These are phyloP conservation scores for Naja naja DNA, from an alignment of 2,113 vertebrate species.

Conservation along the genomic window DNA sequence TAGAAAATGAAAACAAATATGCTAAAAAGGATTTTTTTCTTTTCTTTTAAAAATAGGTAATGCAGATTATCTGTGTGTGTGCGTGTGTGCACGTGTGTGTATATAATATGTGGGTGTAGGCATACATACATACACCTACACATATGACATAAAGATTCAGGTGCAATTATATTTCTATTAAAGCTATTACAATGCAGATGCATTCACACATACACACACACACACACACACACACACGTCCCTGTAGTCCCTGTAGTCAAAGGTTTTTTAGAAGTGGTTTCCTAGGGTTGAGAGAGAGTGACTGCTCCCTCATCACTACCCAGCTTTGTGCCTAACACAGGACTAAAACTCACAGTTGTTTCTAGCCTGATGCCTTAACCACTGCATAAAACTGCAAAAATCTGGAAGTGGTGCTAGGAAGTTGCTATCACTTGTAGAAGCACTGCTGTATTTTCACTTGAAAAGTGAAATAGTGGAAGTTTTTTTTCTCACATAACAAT, in stretches of 20 bases:
- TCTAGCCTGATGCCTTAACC: neutral
- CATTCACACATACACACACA: too few species aligned
- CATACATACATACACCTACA: neutral
- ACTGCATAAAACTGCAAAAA: neutral
- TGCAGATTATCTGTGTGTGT: neutral
- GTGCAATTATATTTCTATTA: neutral
- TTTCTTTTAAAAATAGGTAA: neutral
- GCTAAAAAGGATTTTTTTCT: neutral
- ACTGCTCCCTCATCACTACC: neutral
- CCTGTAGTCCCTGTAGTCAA: neutral
- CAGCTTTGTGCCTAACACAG: neutral
- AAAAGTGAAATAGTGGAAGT: neutral
- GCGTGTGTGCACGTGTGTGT: neutral
- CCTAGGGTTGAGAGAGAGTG: neutral
- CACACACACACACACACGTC: too few species aligned
- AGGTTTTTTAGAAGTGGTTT: neutral
- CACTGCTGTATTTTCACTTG: neutral
- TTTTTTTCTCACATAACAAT: neutral
- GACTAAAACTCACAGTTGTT: neutral
- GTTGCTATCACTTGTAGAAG: neutral
- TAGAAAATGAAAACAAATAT: neutral
- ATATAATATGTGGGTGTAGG: neutral
- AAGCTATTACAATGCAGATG: neutral
- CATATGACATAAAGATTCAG: neutral
- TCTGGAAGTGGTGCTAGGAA: neutral